phyloP scores from a whole-genome alignment of 35 echinoderm and acorn worm genomes.

The Anneissia japonica region DNA sequence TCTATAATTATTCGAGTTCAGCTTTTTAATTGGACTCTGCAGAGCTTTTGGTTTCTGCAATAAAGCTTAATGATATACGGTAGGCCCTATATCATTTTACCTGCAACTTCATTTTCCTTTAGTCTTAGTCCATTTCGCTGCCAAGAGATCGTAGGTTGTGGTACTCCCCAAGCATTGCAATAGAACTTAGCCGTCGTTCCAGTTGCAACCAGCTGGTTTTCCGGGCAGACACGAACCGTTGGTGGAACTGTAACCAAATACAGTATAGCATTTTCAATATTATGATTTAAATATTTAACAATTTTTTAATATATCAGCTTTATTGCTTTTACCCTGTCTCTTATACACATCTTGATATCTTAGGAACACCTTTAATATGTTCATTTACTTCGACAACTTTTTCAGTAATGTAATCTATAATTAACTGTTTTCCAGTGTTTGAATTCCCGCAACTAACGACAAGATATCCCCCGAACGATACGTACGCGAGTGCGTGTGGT shows the following conservation, averaged over 20 bases:
- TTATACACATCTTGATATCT: too few species aligned
- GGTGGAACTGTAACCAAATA: neutral
- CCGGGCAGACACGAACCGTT: neutral
- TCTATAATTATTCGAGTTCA: too few species aligned
- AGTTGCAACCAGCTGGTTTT: neutral
- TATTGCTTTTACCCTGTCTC: too few species aligned
- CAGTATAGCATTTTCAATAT: neutral
- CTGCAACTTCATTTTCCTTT: neutral
- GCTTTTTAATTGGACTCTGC: too few species aligned
- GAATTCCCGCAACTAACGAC: slow-evolving; percentile 67
- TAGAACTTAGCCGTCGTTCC: neutral
- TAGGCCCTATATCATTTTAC: too few species aligned
- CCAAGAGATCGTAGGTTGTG: neutral
- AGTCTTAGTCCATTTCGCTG: neutral
- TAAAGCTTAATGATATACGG: too few species aligned
- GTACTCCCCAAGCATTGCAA: neutral
- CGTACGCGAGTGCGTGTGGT: slow-evolving; percentile 65
- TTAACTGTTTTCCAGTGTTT: slow-evolving; percentile 32
- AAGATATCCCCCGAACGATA: slow-evolving; percentile 69
- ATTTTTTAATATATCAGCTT: too few species aligned
- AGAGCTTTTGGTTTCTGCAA: too few species aligned
- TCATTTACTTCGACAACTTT: slow-evolving; percentile 63
- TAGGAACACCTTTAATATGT: slow-evolving; percentile 53
- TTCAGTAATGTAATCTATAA: slow-evolving; percentile 86
- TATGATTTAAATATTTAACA: too few species aligned